These are phyloP conservation scores for Tiphia femorata DNA, from an alignment of 2,888 invertebrate genomes.

Conservation along the genomic window DNA sequence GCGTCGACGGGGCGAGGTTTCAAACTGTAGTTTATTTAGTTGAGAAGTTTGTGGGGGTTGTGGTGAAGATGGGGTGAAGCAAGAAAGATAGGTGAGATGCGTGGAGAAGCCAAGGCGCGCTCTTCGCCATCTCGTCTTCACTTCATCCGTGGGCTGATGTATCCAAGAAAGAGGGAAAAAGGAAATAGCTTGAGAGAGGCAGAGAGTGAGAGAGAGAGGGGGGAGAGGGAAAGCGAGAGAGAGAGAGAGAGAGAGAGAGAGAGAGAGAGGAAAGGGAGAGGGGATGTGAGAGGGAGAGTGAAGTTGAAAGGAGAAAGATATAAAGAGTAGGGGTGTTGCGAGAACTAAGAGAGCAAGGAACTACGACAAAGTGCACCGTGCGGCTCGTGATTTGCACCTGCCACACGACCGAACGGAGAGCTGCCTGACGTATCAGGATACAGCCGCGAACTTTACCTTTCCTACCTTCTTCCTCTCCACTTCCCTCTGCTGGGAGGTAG, in stretches of 20 bases:
- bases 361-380: no score
- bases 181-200: neutral
- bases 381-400: slow-evolving; percentile 40
- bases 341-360: no score
- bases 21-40: slow-evolving; percentile 57
- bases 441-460: slow-evolving; percentile 52
- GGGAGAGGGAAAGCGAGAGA: neutral
- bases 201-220: neutral
- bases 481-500: no score
- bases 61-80: neutral
- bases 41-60: slow-evolving; percentile 46
- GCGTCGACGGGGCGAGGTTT: slow-evolving; percentile 37
- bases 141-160: no score
- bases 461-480: no score
- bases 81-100: neutral
- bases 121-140: no score
- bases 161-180: no score
- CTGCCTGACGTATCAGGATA: slow-evolving; percentile 53
- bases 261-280: neutral
- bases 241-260: neutral
- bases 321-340: slow-evolving; percentile 19
- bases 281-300: neutral
- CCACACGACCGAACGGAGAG: no score
- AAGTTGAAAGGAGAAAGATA: slow-evolving; percentile 3
- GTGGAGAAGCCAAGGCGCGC: no score